Base-by-base conservation (phyloP, 2,113 vertebrate species). In the Vicugna pacos region DNA sequence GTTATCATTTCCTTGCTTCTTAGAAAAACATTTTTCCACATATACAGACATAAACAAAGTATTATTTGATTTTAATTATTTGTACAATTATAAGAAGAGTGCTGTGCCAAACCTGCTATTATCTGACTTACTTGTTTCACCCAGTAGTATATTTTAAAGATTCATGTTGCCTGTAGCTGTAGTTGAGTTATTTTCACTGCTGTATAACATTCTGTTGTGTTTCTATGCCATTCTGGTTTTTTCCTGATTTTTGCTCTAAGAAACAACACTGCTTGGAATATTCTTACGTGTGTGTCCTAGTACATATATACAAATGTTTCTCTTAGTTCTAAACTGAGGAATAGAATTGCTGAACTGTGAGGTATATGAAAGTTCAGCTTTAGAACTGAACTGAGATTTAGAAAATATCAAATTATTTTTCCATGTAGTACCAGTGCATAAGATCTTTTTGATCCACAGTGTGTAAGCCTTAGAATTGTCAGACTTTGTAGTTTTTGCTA, bases 1-100 rank as follows among this genome's bases (percentile, higher is more conserved):
- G 22, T 67, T 77, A 79, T 42, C 32, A 20, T 73, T 58, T 70
- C 20, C 15, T 95, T 82, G 5, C 11, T 42, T 92, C 69, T 65
- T 19, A 42, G 38, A 76, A 90, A 62, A 73, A 19, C 8, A 54
- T 52, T 35, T 83, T 87, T 67, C 38, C 38, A 76, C 8, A 30
- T 77, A n/a, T 50, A n/a, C 11, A 86, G 67, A 30, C 6, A 70
- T 77, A 46, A 58, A 54, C 19, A 56, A 50, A 81, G 24, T 73
- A 26, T 70, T 79, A 7, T 85, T 67, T 60, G 60, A 13, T 75
- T 81, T 84, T 30, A 83, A 58, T 48, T 90, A 58, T 48, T 89
- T 93, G 89, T 89, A 19, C 38, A 62, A 22, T 83, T 93, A 58
- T 89, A 28, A 60, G 84, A 88, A 73, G n/a, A 65, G 28, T 64